Percentiles rank a stretch among this genome's conserved stretches.
phyloP scores from a whole-genome alignment of 2,797 vertebrate genomes.

The Channa striata region DNA sequence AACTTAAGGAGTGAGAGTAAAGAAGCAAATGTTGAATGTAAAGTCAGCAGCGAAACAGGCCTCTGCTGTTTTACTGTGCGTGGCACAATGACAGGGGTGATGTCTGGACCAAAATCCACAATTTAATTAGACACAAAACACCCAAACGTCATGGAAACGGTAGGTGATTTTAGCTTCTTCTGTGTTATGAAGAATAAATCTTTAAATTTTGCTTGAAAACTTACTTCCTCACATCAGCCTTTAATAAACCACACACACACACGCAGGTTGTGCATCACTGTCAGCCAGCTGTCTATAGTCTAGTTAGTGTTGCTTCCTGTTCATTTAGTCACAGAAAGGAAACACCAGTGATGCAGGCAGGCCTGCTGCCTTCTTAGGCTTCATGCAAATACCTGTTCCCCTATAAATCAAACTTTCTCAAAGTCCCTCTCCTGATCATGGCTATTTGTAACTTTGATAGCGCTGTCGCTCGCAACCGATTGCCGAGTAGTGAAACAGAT shows the following conservation, averaged over 20 bases:
- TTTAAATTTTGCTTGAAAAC: no score
- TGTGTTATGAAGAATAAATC: no score
- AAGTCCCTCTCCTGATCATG: conserved; percentile 15
- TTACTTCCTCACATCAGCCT: no score
- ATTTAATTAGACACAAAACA: background rate
- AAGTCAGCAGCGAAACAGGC: no score
- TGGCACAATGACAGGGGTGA: no score
- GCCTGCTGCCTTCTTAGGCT: conserved; percentile 16
- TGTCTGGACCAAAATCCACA: background rate
- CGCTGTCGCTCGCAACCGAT: background rate
- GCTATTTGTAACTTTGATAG: conserved; percentile 30
- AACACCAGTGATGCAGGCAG: background rate
- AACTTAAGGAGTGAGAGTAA: no score
- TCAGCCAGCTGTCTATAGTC: background rate
- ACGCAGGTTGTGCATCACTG: background rate
- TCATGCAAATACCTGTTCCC: conserved; percentile 12
- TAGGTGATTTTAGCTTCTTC: background rate
- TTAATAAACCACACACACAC: background rate
- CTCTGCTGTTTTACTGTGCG: no score
- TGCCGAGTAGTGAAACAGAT: conserved; percentile 23
- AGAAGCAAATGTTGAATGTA: no score
- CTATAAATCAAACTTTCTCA: conserved; percentile 25
- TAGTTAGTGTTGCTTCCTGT: conserved; percentile 17
- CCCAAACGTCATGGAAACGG: background rate
- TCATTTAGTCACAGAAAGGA: conserved; percentile 32